Conservation (phyloP, 2,888 invertebrate genomes). For the Rotaria socialis region DNA sequence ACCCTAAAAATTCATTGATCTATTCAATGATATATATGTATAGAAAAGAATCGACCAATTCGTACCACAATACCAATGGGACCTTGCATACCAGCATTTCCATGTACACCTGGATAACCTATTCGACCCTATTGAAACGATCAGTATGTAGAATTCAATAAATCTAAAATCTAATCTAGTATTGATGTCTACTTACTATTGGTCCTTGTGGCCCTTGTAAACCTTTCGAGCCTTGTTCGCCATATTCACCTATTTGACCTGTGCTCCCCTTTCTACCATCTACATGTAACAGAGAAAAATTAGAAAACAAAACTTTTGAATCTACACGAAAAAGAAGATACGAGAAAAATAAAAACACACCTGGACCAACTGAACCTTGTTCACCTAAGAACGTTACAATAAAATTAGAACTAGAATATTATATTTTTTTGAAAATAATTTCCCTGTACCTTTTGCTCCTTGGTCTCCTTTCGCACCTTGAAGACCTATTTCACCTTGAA, state of each 20-base stretch:
- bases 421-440: too few relatives aligned
- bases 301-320: too few relatives aligned
- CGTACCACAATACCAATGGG: background rate
- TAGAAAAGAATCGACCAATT: background rate
- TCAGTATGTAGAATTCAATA: background rate
- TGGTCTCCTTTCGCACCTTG: background rate
- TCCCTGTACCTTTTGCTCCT: background rate
- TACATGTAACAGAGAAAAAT: background rate
- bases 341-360: background rate
- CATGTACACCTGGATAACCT: background rate
- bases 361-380: background rate
- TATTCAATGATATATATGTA: background rate
- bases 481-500: background rate
- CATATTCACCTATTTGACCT: background rate
- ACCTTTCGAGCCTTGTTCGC: background rate
- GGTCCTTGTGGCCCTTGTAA: background rate
- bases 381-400: background rate
- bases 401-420: background rate
- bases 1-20: background rate
- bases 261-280: background rate
- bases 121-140: background rate
- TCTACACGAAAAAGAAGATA: background rate
- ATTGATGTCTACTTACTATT: background rate
- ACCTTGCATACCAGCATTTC: background rate
- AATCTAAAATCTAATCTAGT: background rate